Conservation (phyloP, 2,888 invertebrate species). For the Sarcophaga rosellei region DNA sequence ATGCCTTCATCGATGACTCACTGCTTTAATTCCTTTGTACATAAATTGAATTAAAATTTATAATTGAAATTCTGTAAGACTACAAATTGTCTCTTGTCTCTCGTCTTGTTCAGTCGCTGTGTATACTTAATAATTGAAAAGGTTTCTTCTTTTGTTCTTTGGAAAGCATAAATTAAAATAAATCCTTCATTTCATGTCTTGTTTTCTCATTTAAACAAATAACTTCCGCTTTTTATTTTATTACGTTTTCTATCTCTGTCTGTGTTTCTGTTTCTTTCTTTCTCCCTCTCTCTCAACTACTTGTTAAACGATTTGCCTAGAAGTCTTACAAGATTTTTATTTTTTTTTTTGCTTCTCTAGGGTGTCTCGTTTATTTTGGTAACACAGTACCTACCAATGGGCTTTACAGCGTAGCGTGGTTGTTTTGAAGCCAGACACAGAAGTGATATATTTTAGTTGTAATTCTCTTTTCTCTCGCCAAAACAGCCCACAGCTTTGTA, state of each 20-base stretch:
- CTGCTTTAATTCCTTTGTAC: no score
- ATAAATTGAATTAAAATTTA: no score
- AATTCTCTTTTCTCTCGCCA: conserved; percentile 16
- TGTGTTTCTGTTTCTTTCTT: neutral
- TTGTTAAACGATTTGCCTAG: neutral
- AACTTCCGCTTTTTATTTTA: conserved; percentile 67
- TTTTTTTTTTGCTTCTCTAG: no score
- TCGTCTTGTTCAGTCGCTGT: no score
- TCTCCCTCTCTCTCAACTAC: conserved; percentile 1
- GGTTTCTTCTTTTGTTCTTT: conserved; percentile 30
- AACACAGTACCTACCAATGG: neutral
- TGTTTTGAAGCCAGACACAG: conserved; percentile 42
- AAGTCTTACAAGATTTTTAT: conserved; percentile 47
- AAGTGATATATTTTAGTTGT: conserved; percentile 63
- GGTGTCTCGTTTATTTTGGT: no score
- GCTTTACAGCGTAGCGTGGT: neutral
- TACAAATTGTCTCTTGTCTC: no score
- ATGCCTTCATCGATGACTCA: no score
- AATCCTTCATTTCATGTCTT: conserved; percentile 53
- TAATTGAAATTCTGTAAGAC: no score
- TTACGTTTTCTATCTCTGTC: conserved; percentile 41
- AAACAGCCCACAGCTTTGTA: conserved; percentile 50
- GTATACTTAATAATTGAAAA: neutral
- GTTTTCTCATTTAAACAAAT: conserved; percentile 56
- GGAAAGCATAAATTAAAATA: conserved; percentile 22